Conservation (phyloP, 2,888 invertebrate species). For the Eueremaeus valkanovi region DNA sequence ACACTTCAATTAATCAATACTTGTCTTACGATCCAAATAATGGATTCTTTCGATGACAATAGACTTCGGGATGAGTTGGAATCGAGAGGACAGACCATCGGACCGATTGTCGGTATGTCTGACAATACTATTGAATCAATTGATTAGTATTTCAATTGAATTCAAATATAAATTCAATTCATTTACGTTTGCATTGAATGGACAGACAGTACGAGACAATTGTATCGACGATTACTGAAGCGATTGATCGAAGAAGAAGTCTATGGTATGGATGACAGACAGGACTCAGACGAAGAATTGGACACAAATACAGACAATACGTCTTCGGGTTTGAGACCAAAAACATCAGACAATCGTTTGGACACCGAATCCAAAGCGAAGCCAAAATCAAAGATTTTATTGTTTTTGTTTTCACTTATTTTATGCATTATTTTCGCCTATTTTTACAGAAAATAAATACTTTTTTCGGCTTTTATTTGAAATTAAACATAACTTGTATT, state of each 20-base stretch:
- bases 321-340: not conserved
- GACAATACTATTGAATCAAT: not conserved
- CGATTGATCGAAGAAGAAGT: not conserved
- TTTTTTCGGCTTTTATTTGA: no score
- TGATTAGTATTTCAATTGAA: not conserved
- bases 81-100: slow-evolving; percentile 15
- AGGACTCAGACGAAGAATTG: not conserved
- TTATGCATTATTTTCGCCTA: slow-evolving; percentile 16
- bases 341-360: not conserved
- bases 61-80: not conserved
- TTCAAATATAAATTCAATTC: not conserved
- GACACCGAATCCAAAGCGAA: not conserved
- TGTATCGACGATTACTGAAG: slow-evolving; percentile 1
- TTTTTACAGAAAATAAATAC: not conserved
- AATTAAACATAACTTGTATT: no score
- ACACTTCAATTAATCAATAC: no score
- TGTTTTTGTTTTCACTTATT: slow-evolving; percentile 11
- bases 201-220: slow-evolving; percentile 2
- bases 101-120: slow-evolving; percentile 20
- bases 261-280: not conserved
- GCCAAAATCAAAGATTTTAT: not conserved
- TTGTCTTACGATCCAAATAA: no score
- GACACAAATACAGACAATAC: not conserved
- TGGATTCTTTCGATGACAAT: not conserved
- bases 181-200: no score